phyloP scores from a whole-genome alignment of 35 echinoderm and acorn worm species.

The Patiria miniata region DNA sequence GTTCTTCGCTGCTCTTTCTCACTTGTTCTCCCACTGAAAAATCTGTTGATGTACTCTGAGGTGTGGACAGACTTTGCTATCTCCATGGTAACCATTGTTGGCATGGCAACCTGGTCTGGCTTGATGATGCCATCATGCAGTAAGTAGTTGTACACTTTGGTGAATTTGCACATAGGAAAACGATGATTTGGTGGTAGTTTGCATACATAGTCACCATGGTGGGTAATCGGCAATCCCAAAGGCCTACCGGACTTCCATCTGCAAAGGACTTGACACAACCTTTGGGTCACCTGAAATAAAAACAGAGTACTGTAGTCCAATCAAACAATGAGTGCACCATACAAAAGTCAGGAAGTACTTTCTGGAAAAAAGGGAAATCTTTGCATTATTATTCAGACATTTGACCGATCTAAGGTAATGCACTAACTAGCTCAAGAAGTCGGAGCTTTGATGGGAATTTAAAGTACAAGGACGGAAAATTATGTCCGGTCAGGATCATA shows the following conservation, averaged over 20 bases:
- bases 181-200: slow-evolving; percentile 76
- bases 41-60: slow-evolving; percentile 66
- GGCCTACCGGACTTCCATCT: background rate
- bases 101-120: slow-evolving; percentile 50
- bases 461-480: too few relatives aligned
- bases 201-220: slow-evolving; percentile 76
- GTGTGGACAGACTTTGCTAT: slow-evolving; percentile 57
- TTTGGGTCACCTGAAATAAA: too few relatives aligned
- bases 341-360: too few relatives aligned
- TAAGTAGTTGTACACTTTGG: slow-evolving; percentile 54
- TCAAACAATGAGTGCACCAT: too few relatives aligned
- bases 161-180: slow-evolving; percentile 77
- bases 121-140: slow-evolving; percentile 57
- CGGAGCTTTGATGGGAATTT: too few relatives aligned
- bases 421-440: too few relatives aligned
- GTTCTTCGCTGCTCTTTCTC: slow-evolving; percentile 69
- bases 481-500: too few relatives aligned
- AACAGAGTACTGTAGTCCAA: too few relatives aligned
- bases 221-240: slow-evolving; percentile 53
- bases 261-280: too few relatives aligned
- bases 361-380: too few relatives aligned
- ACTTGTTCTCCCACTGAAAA: slow-evolving; percentile 67
- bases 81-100: slow-evolving; percentile 27
- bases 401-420: too few relatives aligned
- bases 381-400: too few relatives aligned